Evolutionary conservation across 2,888 invertebrate genomes (phyloP), one percentile per base, ranked within the genome.

Genomic region (Microplitis manilae): DNA sequence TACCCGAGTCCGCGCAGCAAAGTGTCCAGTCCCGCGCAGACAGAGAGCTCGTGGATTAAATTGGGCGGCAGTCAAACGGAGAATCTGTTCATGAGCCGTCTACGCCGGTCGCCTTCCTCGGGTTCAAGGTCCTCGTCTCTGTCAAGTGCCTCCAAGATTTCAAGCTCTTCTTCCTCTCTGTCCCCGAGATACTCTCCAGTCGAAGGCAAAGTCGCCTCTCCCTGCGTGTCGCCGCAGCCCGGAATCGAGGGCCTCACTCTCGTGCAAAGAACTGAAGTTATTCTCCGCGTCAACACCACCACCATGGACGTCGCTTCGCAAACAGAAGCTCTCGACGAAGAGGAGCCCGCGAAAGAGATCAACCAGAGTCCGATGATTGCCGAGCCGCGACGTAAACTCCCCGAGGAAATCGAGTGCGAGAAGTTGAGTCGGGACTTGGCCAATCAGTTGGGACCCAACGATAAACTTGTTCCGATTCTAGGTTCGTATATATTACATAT

Each of bases 361-460:
- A n/a, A 8, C 9, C 64, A 74, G 15, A 68, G 75, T 9, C 82
- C 83, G 50, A 71, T 79, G 1, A 91, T 92, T 65, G 89, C 92
- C 20, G 90, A 90, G 61, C 91, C 91, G 1, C 91, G 94, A 79
- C 93, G 92, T 84, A 94, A 93, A 83, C 91, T 93, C 67, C 92
- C 93, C 81, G 95, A 96, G 87, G 96, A 96, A 90, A 92, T 95
- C 82, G 95, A 95, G 84, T 96, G 95, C 90, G 96, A 96, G 86
- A 92, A 93, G 84, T 91, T 95, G 80, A 93, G 93, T 67, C 90
- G 92, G 79, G 94, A 94, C 86, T 90, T 94, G 77, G 92, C 93
- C 77, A 92, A 91, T 85, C 93, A 94, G 83, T 90, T 94, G 73
- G 91, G 92, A 30, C 92, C 93, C 50, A 91, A 92, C 78, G 94